Evolutionary conservation across 2,113 vertebrate genomes (phyloP).

Genomic region (Bettongia penicillata): DNA sequence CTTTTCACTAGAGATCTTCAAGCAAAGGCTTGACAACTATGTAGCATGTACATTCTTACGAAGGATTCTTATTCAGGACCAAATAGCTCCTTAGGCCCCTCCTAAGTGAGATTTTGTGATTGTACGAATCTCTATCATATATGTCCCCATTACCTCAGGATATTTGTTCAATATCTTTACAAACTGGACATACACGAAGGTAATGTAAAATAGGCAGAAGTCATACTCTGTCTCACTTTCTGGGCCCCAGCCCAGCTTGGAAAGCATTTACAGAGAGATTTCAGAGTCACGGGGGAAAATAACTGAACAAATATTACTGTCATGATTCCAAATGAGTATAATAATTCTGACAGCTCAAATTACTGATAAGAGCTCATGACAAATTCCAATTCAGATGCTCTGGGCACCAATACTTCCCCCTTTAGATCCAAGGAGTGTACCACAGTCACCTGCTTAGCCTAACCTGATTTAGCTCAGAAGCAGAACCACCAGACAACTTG

Average conservation of each 20-base stretch:
- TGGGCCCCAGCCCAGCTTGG: background rate
- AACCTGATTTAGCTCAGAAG: background rate
- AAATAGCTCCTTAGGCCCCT: background rate
- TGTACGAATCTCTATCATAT: background rate
- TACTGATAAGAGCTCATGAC: background rate
- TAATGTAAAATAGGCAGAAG: background rate
- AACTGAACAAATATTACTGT: background rate
- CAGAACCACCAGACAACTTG: background rate
- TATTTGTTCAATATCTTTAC: background rate
- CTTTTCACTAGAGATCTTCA: background rate
- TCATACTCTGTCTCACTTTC: background rate
- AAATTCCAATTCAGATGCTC: background rate
- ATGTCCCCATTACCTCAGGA: background rate
- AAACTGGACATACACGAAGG: background rate
- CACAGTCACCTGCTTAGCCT: background rate
- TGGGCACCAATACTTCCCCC: background rate
- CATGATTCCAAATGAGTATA: background rate
- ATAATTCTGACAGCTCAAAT: background rate
- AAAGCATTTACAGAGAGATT: background rate
- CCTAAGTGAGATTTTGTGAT: background rate
- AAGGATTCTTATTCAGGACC: background rate
- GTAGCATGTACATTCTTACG: background rate
- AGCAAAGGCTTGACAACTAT: background rate
- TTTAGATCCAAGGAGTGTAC: background rate
- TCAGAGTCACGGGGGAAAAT: background rate